Conservation (phyloP, 2,888 invertebrate genomes). For the Drosophila birchii region DNA sequence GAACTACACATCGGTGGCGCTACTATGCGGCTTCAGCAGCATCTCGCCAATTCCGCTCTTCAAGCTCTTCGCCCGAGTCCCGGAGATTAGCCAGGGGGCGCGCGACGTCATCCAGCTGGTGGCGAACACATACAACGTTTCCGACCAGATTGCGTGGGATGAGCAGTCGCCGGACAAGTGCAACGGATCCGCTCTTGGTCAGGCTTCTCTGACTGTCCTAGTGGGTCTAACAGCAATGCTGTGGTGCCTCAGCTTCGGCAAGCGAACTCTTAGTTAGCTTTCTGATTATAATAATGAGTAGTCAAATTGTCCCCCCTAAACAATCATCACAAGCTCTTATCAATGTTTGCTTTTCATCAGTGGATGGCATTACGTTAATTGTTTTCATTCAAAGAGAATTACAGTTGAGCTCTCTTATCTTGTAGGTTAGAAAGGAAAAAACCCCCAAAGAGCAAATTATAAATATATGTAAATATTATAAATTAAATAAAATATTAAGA, state of each 20-base stretch:
- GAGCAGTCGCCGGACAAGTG: constrained; percentile 51
- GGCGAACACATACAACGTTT: constrained; percentile 31
- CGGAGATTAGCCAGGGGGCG: constrained; percentile 20
- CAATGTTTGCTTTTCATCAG: constrained; percentile 10
- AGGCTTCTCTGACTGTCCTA: constrained; percentile 1
- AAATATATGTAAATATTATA: not conserved
- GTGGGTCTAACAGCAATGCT: not conserved
- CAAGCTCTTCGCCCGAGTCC: constrained; percentile 56
- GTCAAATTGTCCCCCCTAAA: not conserved
- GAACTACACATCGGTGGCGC: constrained; percentile 34
- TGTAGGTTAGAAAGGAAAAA: not conserved
- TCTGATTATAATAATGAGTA: constrained; percentile 9
- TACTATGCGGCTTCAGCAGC: constrained; percentile 61
- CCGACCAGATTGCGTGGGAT: constrained; percentile 48
- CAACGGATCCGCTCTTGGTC: constrained; percentile 32
- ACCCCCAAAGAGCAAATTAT: not conserved
- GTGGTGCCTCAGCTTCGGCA: not conserved
- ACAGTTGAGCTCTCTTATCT: not conserved
- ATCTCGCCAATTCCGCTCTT: constrained; percentile 54
- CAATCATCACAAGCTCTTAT: constrained; percentile 19
- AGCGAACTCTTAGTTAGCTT: not conserved
- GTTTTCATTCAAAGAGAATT: constrained; percentile 1
- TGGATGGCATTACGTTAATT: not conserved
- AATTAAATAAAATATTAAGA: not conserved
- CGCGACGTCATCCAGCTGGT: constrained; percentile 7